Percentiles rank a stretch among this genome's conserved stretches.
Evolutionary conservation across 2,113 vertebrate species (phyloP).

Genomic region (Verasper variegatus): DNA sequence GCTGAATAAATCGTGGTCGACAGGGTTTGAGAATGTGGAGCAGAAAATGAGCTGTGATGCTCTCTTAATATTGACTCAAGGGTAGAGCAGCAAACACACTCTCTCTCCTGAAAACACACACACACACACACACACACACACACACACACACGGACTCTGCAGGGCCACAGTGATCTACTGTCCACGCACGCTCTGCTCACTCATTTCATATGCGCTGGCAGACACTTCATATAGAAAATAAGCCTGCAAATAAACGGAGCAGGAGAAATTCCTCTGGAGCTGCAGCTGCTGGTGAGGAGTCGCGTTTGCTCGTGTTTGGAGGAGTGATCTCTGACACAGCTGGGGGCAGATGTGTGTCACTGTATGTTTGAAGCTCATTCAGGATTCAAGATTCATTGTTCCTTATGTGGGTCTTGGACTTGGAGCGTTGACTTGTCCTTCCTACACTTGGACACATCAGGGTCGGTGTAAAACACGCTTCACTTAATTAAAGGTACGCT

Average conservation of each 20-base stretch:
- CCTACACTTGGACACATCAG: background rate
- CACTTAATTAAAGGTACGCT: background rate
- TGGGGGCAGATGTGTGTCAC: background rate
- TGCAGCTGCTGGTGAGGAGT: constrained; percentile 15
- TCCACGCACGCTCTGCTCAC: constrained; percentile 22
- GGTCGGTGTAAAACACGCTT: too few species aligned
- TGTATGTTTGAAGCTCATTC: background rate
- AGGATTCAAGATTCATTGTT: too few species aligned
- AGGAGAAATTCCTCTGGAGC: constrained; percentile 33
- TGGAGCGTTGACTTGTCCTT: background rate
- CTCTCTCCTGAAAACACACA: constrained; percentile 33
- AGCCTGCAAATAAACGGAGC: constrained; percentile 48
- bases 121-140: constrained; percentile 47
- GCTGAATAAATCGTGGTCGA: background rate
- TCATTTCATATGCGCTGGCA: constrained; percentile 57
- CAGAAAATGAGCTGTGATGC: constrained; percentile 35
- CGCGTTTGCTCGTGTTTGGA: constrained; percentile 9
- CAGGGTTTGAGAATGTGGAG: constrained; percentile 16
- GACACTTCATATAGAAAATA: constrained; percentile 61
- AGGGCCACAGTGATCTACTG: constrained; percentile 64
- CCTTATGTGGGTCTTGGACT: too few species aligned
- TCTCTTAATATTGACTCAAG: constrained; percentile 69
- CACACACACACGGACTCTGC: background rate
- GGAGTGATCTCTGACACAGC: background rate
- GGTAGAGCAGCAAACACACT: constrained; percentile 61